Percentiles rank a stretch among this genome's conserved stretches.
phyloP scores from a whole-genome alignment of 2,797 vertebrate species.

The Coreius guichenoti region DNA sequence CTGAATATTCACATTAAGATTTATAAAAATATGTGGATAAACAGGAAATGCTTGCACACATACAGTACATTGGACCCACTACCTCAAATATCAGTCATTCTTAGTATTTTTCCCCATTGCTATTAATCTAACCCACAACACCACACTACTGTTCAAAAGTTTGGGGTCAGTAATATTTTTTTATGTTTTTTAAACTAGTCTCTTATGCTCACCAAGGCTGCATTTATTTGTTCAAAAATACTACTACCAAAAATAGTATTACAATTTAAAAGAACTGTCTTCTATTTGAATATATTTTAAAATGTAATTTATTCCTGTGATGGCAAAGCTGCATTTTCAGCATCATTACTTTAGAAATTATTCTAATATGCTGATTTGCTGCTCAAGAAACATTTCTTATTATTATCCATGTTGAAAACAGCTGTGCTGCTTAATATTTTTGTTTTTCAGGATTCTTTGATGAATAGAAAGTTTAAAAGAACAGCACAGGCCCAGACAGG shows the following conservation, averaged over 20 bases:
- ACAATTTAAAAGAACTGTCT: no score
- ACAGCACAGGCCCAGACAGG: background rate
- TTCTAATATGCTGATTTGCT: background rate
- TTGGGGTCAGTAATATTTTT: background rate
- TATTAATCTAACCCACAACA: background rate
- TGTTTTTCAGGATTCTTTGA: background rate
- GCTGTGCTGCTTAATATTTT: background rate
- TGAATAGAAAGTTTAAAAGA: background rate
- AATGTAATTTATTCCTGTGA: background rate
- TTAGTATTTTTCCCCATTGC: no score
- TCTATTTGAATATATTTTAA: background rate
- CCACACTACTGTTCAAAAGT: background rate
- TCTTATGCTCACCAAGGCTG: background rate
- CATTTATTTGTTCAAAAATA: background rate
- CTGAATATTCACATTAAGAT: conserved; percentile 41
- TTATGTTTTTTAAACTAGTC: background rate
- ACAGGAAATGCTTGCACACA: conserved; percentile 1
- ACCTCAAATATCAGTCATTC: background rate
- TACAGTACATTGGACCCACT: background rate
- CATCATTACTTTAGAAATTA: background rate
- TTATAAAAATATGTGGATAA: background rate
- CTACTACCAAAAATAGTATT: background rate
- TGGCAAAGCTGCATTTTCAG: background rate
- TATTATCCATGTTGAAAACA: no score
- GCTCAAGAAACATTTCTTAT: background rate